Percentiles rank a stretch among this genome's conserved stretches.
Evolutionary conservation across 2,797 vertebrate species (phyloP).

Genomic region (Hypotaenidia philippensis): DNA sequence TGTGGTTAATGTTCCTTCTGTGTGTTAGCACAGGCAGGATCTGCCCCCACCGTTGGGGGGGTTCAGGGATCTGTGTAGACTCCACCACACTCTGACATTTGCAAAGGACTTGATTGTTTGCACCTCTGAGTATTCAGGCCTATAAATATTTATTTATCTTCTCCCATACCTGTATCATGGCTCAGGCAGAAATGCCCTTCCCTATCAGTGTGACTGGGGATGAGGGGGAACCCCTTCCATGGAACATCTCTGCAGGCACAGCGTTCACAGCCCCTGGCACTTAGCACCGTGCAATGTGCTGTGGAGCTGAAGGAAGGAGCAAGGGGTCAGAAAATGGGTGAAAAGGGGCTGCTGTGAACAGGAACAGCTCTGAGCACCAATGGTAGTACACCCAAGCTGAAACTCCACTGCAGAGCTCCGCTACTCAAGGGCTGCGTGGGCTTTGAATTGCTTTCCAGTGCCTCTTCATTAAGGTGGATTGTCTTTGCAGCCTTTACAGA

Average conservation of each 20-base stretch:
- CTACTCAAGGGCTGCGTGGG: background rate
- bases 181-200: background rate
- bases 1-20: background rate
- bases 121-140: background rate
- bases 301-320: background rate
- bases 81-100: background rate
- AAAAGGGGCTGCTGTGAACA: background rate
- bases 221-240: background rate
- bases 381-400: background rate
- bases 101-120: slow-evolving; percentile 1
- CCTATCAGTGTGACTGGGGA: background rate
- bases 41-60: background rate
- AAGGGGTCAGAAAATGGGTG: background rate
- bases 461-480: slow-evolving; percentile 17
- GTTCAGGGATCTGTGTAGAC: background rate
- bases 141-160: slow-evolving; percentile 40
- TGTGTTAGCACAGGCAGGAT: background rate
- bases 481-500: background rate
- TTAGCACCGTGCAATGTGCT: rapidly evolving
- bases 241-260: background rate
- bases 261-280: rapidly evolving
- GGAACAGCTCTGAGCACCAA: background rate
- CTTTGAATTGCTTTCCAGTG: background rate
- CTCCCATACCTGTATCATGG: background rate
- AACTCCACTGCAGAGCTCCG: background rate